Percentiles rank a stretch among this genome's conserved stretches.
phyloP scores from a whole-genome alignment of 2,888 invertebrate genomes.

The Peribatodes rhomboidaria region DNA sequence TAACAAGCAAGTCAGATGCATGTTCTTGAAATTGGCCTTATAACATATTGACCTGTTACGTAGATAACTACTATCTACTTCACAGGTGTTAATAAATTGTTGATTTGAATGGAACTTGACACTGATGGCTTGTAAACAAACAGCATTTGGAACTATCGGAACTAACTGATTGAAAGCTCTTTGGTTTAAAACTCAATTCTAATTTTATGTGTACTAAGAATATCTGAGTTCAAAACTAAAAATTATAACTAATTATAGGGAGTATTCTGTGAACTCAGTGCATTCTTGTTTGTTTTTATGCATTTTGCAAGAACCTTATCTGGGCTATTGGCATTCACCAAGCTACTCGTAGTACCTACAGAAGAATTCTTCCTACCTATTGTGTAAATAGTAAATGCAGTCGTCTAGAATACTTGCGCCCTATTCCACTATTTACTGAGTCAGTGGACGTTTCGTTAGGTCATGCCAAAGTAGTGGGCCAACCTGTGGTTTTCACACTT shows the following conservation, averaged over 20 bases:
- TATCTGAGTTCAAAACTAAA: neutral
- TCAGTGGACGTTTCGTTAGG: constrained; percentile 24
- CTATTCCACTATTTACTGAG: constrained; percentile 17
- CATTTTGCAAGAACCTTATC: neutral
- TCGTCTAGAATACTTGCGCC: neutral
- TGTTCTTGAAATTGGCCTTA: constrained; percentile 35
- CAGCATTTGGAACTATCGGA: constrained; percentile 2
- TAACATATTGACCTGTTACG: constrained; percentile 27
- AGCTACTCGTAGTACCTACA: neutral
- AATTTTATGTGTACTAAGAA: no score
- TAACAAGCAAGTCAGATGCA: constrained; percentile 10
- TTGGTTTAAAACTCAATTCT: neutral
- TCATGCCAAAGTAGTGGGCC: constrained; percentile 18
- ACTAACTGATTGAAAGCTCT: neutral
- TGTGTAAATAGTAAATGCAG: constrained; percentile 7
- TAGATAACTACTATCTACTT: neutral
- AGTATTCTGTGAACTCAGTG: no score
- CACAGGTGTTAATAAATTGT: constrained; percentile 14
- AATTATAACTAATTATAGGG: neutral
- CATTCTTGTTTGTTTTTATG: neutral
- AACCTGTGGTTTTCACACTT: constrained; percentile 7
- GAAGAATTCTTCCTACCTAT: neutral
- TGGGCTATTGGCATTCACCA: neutral
- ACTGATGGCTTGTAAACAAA: neutral
- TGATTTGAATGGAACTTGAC: constrained; percentile 25